A percentile compares a stretch with the other conserved stretches of the same genome.
Evolutionary conservation across 2,888 invertebrate genomes (phyloP).

Genomic region (Drosophila neonasuta): DNA sequence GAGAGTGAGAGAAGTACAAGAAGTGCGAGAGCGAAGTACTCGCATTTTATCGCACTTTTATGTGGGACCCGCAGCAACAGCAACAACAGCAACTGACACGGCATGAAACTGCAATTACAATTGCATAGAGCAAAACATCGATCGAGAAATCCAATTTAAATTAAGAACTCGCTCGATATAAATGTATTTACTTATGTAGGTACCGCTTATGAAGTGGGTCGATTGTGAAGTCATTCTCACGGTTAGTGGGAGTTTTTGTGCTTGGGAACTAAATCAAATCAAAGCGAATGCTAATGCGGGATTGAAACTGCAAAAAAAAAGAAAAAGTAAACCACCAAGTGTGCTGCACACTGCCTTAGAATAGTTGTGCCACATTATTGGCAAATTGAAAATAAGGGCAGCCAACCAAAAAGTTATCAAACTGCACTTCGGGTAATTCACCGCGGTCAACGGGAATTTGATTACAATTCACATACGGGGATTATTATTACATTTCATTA

Average conservation of each 20-base stretch:
- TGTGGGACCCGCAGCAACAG: conserved; percentile 74
- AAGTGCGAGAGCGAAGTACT: conserved; percentile 17
- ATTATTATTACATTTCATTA: conserved; percentile 11
- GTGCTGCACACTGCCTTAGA: conserved; percentile 2
- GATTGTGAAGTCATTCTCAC: conserved; percentile 52
- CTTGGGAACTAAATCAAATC: conserved; percentile 17
- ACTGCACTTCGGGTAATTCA: conserved; percentile 8
- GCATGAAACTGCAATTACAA: conserved; percentile 45
- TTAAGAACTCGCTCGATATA: conserved; percentile 54
- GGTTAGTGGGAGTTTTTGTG: conserved; percentile 23
- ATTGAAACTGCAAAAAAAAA: conserved; percentile 11
- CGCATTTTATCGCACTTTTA: conserved; percentile 50
- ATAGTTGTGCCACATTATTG: neutral
- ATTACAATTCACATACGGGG: conserved; percentile 15
- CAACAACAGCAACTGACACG: conserved; percentile 45
- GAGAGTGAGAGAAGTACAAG: neutral
- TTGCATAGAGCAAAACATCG: conserved; percentile 50
- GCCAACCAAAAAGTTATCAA: conserved; percentile 5
- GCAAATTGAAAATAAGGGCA: conserved; percentile 29
- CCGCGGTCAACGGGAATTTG: conserved; percentile 11
- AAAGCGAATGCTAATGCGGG: conserved; percentile 40
- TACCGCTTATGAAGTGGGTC: conserved; percentile 40
- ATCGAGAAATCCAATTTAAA: conserved; percentile 76
- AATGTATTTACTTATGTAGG: conserved; percentile 23
- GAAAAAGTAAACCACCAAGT: conserved; percentile 23